These are phyloP conservation scores for Pilophorus perplexus DNA, from an alignment of 2,888 invertebrate genomes.

Conservation along the genomic window DNA sequence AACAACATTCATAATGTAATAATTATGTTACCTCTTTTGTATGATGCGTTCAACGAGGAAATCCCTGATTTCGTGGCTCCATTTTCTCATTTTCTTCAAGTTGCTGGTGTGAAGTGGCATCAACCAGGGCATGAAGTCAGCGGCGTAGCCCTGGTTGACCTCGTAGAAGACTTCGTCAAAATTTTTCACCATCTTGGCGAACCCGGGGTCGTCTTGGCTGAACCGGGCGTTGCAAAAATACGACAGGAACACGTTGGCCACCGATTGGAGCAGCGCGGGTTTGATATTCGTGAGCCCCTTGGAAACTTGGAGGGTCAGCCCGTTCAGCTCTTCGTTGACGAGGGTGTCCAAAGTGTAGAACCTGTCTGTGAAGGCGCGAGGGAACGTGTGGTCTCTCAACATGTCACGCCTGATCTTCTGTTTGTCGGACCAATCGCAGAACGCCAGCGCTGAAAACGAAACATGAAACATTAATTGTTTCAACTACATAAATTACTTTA, in stretches of 20 bases:
- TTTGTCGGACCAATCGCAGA: constrained; percentile 66
- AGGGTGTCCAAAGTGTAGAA: constrained; percentile 57
- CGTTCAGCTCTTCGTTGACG: constrained; percentile 54
- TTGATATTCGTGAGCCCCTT: constrained; percentile 56
- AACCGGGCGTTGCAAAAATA: constrained; percentile 77
- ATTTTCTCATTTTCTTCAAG: constrained; percentile 66
- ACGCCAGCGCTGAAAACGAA: constrained; percentile 60
- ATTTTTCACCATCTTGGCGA: constrained; percentile 64
- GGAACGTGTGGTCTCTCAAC: constrained; percentile 60
- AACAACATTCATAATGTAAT: too few relatives aligned
- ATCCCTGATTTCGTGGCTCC: constrained; percentile 69
- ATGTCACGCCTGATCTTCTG: constrained; percentile 63
- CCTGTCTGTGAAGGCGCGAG: constrained; percentile 58
- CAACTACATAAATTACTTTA: too few relatives aligned
- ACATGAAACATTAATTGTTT: too few relatives aligned
- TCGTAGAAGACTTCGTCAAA: constrained; percentile 91
- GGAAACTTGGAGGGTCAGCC: constrained; percentile 51
- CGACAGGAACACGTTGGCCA: constrained; percentile 74
- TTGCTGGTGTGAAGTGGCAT: constrained; percentile 63
- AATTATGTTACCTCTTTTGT: constrained; percentile 38
- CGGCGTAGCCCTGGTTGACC: constrained; percentile 77
- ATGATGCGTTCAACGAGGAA: constrained; percentile 65
- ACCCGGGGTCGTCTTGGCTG: constrained; percentile 66
- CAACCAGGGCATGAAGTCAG: constrained; percentile 82
- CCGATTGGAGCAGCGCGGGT: constrained; percentile 67